Percentiles rank a stretch among this genome's conserved stretches.
Conservation (phyloP, 1,140 invertebrate genomes). For the Fopius arisanus region DNA sequence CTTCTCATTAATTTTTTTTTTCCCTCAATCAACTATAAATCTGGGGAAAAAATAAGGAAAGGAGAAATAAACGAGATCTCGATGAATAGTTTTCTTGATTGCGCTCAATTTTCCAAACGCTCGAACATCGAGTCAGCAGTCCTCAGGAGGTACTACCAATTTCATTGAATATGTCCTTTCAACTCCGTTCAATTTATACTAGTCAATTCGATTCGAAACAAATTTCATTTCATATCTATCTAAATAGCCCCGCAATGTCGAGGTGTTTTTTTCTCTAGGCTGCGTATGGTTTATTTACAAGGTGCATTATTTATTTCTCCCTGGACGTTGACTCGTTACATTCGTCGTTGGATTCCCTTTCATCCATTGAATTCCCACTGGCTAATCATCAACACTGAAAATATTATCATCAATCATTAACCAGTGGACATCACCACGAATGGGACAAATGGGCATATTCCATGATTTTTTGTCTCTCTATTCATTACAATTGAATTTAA, state of each 20-base stretch:
- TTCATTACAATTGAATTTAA: no score
- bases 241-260: constrained; percentile 16
- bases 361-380: neutral
- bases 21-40: constrained; percentile 6
- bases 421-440: neutral
- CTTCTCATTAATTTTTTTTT: constrained; percentile 19
- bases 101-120: constrained; percentile 6
- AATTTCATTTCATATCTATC: constrained; percentile 10
- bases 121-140: constrained; percentile 7
- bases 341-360: neutral
- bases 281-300: constrained; percentile 24
- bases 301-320: neutral
- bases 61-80: neutral
- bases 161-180: neutral
- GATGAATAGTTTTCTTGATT: constrained; percentile 13
- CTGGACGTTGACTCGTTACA: neutral
- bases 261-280: constrained; percentile 6
- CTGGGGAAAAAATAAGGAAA: neutral
- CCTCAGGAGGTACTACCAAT: neutral
- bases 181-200: neutral
- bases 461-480: no score
- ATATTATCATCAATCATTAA: neutral
- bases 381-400: neutral
- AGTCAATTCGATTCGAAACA: neutral
- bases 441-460: neutral